Conservation (phyloP, 2,888 invertebrate species). For the Coelopa pilipes region DNA sequence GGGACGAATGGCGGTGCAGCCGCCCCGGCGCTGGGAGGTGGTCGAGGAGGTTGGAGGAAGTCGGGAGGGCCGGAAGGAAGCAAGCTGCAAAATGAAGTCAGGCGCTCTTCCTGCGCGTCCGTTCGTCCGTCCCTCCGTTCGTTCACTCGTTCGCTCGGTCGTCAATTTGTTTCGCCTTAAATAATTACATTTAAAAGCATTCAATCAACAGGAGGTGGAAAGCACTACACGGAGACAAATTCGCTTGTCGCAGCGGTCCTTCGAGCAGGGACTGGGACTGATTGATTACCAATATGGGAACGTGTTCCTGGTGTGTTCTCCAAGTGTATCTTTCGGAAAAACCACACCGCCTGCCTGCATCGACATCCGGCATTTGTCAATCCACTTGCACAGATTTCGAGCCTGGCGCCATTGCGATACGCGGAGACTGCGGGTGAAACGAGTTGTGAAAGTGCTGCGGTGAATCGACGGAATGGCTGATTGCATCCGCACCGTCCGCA, state of each 20-base stretch:
- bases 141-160: neutral
- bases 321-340: too few relatives aligned
- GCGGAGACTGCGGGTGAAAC: neutral
- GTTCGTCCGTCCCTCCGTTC: neutral
- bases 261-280: too few relatives aligned
- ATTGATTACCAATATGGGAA: too few relatives aligned
- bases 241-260: too few relatives aligned
- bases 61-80: slow-evolving; percentile 14
- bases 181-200: neutral
- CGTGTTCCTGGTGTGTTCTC: too few relatives aligned
- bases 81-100: neutral
- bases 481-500: slow-evolving; percentile 14
- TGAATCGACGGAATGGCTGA: slow-evolving; percentile 4
- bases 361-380: neutral
- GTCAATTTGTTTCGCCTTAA: slow-evolving; percentile 31
- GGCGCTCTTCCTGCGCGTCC: neutral
- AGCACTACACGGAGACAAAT: neutral
- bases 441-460: slow-evolving; percentile 11
- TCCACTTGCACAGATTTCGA: slow-evolving; percentile 4
- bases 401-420: neutral
- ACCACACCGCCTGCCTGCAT: too few relatives aligned
- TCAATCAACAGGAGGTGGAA: neutral
- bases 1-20: too few relatives aligned
- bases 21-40: neutral
- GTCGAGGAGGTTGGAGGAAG: neutral